Evolutionary conservation across 2,797 vertebrate species (phyloP).

Genomic region (Furcifer pardalis): DNA sequence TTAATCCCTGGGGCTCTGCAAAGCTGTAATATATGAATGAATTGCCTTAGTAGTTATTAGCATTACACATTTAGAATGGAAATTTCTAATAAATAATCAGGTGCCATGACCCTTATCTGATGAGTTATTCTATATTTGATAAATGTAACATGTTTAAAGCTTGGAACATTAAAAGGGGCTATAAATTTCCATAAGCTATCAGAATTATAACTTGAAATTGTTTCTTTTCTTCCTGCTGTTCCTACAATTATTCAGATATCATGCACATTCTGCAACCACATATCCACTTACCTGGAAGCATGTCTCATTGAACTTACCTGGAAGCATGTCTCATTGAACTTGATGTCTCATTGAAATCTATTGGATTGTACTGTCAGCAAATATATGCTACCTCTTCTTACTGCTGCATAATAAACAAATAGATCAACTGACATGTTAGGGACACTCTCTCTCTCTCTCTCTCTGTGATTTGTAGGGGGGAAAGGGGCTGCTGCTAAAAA

Average conservation of each 20-base stretch:
- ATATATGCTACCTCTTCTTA: neutral
- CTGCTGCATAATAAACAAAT: neutral
- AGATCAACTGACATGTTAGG: neutral
- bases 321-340: neutral
- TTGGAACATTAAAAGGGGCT: conserved; percentile 28
- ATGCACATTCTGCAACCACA: neutral
- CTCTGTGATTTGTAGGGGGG: too few relatives aligned
- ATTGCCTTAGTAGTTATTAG: neutral
- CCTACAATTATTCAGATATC: neutral
- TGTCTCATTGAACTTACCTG: neutral
- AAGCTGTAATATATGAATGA: neutral
- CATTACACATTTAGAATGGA: neutral
- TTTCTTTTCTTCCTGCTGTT: neutral
- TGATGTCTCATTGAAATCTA: too few relatives aligned
- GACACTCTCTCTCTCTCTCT: neutral
- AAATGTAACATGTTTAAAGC: conserved; percentile 18
- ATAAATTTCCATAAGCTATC: conserved; percentile 1
- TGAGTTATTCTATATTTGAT: conserved; percentile 20
- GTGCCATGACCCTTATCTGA: neutral
- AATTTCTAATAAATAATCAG: conserved; percentile 30
- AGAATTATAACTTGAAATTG: conserved; percentile 17
- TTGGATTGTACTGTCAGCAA: neutral
- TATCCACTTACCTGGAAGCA: neutral
- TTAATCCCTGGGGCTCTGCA: neutral
- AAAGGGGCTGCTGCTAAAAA: too few relatives aligned